Conservation (phyloP, 2,888 invertebrate genomes). For the Eupithecia abbreviata region DNA sequence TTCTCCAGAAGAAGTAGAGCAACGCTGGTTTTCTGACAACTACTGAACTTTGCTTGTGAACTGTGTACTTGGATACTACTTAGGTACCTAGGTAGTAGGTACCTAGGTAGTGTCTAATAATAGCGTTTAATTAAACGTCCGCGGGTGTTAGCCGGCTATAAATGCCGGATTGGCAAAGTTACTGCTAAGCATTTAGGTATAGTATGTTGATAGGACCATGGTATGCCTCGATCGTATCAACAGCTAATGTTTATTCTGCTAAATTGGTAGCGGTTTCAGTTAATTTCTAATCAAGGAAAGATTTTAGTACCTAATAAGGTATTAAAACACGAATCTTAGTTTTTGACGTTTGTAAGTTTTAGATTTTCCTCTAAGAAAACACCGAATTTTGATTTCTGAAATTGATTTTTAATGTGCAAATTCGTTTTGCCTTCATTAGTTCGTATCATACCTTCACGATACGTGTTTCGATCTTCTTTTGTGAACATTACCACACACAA, state of each 20-base stretch:
- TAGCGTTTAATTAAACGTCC: constrained; percentile 25
- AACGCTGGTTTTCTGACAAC: too few relatives aligned
- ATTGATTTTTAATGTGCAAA: neutral
- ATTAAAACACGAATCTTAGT: too few relatives aligned
- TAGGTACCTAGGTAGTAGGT: neutral
- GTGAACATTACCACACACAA: too few relatives aligned
- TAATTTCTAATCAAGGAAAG: too few relatives aligned
- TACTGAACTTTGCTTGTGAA: too few relatives aligned
- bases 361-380: too few relatives aligned
- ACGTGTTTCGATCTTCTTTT: too few relatives aligned
- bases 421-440: neutral
- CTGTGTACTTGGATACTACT: too few relatives aligned
- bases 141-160: constrained; percentile 14
- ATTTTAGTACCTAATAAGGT: too few relatives aligned
- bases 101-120: neutral
- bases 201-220: neutral
- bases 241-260: constrained; percentile 8
- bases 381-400: too few relatives aligned
- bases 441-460: neutral
- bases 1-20: too few relatives aligned
- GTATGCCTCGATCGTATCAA: constrained; percentile 4
- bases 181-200: constrained; percentile 18
- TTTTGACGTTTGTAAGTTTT: too few relatives aligned
- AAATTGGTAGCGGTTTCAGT: neutral
- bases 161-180: constrained; percentile 29